Evolutionary conservation across 2,113 vertebrate species (phyloP).

Genomic region (Aegithalos caudatus): DNA sequence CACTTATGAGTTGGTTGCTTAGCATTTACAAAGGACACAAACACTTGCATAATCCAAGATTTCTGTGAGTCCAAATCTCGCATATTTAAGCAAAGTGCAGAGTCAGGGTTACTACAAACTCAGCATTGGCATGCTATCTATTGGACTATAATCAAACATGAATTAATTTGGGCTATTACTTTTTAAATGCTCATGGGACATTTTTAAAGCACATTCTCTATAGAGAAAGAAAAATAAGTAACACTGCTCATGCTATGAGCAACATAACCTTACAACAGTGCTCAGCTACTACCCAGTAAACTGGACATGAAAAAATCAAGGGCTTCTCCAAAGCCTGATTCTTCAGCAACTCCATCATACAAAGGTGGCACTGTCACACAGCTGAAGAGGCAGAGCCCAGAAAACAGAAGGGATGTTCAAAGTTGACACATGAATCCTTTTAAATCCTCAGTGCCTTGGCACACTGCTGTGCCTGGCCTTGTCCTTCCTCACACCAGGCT

Average conservation of each 20-base stretch:
- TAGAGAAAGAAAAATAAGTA: neutral
- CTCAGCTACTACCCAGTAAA: neutral
- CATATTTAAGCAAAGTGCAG: neutral
- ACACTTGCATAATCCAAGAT: neutral
- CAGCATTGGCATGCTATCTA: neutral
- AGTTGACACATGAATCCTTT: neutral
- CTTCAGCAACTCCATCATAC: too few species aligned
- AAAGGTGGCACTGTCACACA: neutral
- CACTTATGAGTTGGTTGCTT: neutral
- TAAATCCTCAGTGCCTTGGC: neutral
- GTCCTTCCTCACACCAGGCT: neutral
- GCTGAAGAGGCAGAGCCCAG: neutral
- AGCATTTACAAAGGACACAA: neutral
- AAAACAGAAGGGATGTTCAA: neutral
- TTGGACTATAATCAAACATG: neutral
- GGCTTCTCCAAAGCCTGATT: neutral
- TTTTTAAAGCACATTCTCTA: neutral
- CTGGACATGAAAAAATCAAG: neutral
- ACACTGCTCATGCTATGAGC: neutral
- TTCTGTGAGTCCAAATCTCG: neutral
- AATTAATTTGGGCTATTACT: neutral
- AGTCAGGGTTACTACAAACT: neutral
- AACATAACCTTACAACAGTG: neutral
- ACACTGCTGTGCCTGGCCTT: neutral
- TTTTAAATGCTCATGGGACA: neutral